These are phyloP conservation scores for Bothrops jararaca DNA, from an alignment of 2,113 vertebrate genomes.

Conservation along the genomic window DNA sequence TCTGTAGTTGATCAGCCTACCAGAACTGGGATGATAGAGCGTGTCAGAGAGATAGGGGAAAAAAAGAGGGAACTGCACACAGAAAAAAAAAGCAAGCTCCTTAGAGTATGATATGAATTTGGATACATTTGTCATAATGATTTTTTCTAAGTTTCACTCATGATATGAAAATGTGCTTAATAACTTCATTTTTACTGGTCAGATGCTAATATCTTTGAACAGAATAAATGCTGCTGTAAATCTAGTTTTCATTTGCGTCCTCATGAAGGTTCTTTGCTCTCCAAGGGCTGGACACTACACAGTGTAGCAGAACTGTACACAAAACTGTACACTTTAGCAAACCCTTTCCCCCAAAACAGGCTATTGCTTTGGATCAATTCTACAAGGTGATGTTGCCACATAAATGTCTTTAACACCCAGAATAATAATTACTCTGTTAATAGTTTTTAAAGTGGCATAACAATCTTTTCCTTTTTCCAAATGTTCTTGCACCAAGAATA, in stretches of 20 bases:
- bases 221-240: not conserved
- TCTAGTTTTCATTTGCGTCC: not conserved
- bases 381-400: not conserved
- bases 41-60: not conserved
- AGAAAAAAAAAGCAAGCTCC: rapidly evolving
- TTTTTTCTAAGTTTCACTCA: not conserved
- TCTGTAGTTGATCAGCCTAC: constrained; percentile 7
- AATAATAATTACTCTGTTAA: not conserved
- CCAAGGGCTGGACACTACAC: not conserved
- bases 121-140: not conserved
- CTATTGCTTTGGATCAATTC: not conserved
- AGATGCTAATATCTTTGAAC: not conserved
- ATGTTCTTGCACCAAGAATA: not conserved
- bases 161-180: not conserved
- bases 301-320: not conserved
- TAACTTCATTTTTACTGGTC: not conserved
- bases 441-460: not conserved
- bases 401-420: not conserved
- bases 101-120: not conserved
- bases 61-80: not conserved
- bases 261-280: not conserved
- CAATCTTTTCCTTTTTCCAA: not conserved
- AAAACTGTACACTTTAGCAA: not conserved
- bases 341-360: not conserved
- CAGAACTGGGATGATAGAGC: not conserved